Evolutionary conservation across 2,888 invertebrate species (phyloP).

Genomic region (Ceramica pisi): DNA sequence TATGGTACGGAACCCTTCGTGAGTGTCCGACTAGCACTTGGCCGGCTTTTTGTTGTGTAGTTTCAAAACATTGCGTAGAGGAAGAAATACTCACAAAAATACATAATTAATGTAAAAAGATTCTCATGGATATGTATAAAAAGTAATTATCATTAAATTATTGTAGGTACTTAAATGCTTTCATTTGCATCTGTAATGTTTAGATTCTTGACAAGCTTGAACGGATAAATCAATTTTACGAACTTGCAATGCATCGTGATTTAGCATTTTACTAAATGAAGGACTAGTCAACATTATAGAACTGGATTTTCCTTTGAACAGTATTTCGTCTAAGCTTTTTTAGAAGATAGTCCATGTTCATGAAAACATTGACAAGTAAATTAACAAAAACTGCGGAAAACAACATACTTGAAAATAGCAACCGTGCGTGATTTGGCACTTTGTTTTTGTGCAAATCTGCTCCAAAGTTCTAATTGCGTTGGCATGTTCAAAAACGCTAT

Average conservation of each 20-base stretch:
- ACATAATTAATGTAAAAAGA: neutral
- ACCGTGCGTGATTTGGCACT: slow-evolving; percentile 11
- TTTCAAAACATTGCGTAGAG: neutral
- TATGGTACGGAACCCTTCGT: too few species aligned
- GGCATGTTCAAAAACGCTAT: slow-evolving; percentile 1
- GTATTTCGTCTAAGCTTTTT: neutral
- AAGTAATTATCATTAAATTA: neutral
- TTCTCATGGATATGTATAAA: slow-evolving; percentile 3
- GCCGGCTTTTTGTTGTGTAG: neutral
- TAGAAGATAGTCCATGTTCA: neutral
- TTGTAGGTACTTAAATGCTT: slow-evolving; percentile 6
- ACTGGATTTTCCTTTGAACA: neutral
- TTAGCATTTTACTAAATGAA: slow-evolving; percentile 9
- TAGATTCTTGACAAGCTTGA: slow-evolving; percentile 2
- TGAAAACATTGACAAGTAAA: neutral
- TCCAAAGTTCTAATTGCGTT: slow-evolving; percentile 10
- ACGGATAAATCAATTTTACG: neutral
- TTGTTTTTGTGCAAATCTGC: slow-evolving; percentile 8
- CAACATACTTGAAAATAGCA: neutral
- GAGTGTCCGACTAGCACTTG: too few species aligned
- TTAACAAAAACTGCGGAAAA: neutral
- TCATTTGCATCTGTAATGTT: slow-evolving; percentile 22
- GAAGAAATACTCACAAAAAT: slow-evolving; percentile 1
- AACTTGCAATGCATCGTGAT: slow-evolving; percentile 21
- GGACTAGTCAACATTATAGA: neutral